phyloP scores from a whole-genome alignment of 92 coral and sea anemone species.

The Heteractis magnifica region DNA sequence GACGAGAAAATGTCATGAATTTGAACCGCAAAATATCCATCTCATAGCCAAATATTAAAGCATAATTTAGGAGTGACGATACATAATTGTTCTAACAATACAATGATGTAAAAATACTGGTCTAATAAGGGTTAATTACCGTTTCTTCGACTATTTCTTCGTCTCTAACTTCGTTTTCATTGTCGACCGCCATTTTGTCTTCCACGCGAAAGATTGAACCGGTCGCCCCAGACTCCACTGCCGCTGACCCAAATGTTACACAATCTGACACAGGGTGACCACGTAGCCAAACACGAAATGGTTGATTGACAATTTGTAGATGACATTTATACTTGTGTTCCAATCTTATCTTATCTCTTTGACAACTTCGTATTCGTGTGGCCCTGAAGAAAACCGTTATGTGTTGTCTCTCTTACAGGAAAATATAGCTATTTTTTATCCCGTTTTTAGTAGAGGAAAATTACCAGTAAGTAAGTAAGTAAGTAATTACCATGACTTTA shows the following conservation, averaged over 20 bases:
- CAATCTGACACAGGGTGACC: not conserved
- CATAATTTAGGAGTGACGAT: not conserved
- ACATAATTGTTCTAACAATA: not conserved
- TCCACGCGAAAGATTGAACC: slow-evolving; percentile 27
- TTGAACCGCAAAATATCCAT: not conserved
- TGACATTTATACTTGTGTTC: too few species aligned
- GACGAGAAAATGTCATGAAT: slow-evolving; percentile 1
- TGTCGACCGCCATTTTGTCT: slow-evolving; percentile 76
- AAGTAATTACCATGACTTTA: too few species aligned
- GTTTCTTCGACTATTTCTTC: slow-evolving; percentile 58
- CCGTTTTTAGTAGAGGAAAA: too few species aligned
- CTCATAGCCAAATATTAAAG: not conserved
- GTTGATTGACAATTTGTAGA: too few species aligned
- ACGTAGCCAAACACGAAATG: not conserved
- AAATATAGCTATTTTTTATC: too few species aligned
- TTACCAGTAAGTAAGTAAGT: too few species aligned
- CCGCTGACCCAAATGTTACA: not conserved
- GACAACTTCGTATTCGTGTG: too few species aligned
- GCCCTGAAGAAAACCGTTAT: too few species aligned
- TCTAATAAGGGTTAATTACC: slow-evolving; percentile 27
- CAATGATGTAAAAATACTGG: not conserved
- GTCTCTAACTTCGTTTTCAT: slow-evolving; percentile 56
- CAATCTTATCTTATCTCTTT: too few species aligned
- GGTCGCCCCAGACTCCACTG: slow-evolving; percentile 17
- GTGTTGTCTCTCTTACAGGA: too few species aligned